Conservation (phyloP, 2,113 vertebrate genomes). For the Caranx ignobilis region DNA sequence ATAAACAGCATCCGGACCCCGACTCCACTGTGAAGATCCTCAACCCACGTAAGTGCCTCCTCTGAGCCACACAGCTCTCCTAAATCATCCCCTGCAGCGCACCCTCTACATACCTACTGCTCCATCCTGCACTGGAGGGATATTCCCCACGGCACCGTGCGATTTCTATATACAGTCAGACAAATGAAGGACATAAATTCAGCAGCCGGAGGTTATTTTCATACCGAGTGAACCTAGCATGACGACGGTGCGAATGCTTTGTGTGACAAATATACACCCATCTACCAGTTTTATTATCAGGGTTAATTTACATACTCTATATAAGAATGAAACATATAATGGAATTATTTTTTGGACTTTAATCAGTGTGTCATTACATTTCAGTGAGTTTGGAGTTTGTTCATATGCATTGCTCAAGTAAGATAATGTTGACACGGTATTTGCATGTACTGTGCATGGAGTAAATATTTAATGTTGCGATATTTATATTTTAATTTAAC, state of each 20-base stretch:
- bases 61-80: constrained; percentile 43
- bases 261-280: constrained; percentile 46
- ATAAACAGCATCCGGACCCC: constrained; percentile 98
- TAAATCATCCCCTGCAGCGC: constrained; percentile 68
- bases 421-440: background rate
- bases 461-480: background rate
- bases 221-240: constrained; percentile 21
- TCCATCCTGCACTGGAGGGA: constrained; percentile 42
- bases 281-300: constrained; percentile 44
- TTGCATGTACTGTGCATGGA: background rate
- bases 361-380: background rate
- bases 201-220: constrained; percentile 59
- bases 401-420: constrained; percentile 8
- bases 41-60: constrained; percentile 94
- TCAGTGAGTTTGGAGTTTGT: background rate
- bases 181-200: constrained; percentile 73
- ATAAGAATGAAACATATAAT: constrained; percentile 23
- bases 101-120: constrained; percentile 68
- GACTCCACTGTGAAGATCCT: constrained; percentile 97
- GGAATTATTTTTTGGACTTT: background rate
- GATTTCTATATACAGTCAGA: constrained; percentile 61
- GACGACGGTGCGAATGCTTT: constrained; percentile 40
- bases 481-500: background rate
- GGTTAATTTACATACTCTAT: constrained; percentile 32
- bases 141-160: constrained; percentile 58